Base-by-base conservation (phyloP, 92 coral and sea anemone genomes). In the Porites divaricata region DNA sequence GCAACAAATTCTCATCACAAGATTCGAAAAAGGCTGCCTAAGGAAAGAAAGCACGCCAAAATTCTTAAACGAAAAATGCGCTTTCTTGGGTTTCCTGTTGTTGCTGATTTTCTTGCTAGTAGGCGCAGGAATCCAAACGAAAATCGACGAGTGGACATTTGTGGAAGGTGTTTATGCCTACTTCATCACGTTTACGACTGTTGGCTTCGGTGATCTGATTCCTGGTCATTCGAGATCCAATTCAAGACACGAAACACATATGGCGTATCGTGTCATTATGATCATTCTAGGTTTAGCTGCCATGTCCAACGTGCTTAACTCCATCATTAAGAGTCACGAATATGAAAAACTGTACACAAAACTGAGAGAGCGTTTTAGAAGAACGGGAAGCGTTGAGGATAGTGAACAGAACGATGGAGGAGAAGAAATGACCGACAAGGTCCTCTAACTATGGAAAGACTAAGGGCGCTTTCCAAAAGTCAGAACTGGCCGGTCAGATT, bases 121-220 rank as follows among this genome's bases (percentile, higher is more conserved):
- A 2, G 69, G 87, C 2, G 83, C 93, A 15, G 87, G 54, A 52
- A 28, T 86, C 54, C 84, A 86, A 19, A 63, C 53, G 9, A 22
- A 45, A 16, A 19, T 67, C 17, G 87, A 90, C 8, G 56, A 57
- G 7, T 90, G 93, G 93, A 72, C 90, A 35, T 86, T 80, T 58
- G 49, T 90, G 56, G 93, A 90, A 6, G 93, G 93, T 4, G 74
- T 74, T 63, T 84, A 84, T 41, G 23, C 72, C 41, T 84, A 20
- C 67, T 84, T 84, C 67, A 84, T 84, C 67, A 84, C 88, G 2
- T 84, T 84, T 13, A 74, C 88, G 0, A 84, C 88, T 12, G 88
- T 84, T 41, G 88, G 88, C 11, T 84, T 84, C 35, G 88, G 88
- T 19, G 88, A 84, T 53, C 53, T 84, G 8, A 84, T 84, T 53